Conservation (phyloP, 1,140 invertebrate species). For the Bombus breviceps region DNA sequence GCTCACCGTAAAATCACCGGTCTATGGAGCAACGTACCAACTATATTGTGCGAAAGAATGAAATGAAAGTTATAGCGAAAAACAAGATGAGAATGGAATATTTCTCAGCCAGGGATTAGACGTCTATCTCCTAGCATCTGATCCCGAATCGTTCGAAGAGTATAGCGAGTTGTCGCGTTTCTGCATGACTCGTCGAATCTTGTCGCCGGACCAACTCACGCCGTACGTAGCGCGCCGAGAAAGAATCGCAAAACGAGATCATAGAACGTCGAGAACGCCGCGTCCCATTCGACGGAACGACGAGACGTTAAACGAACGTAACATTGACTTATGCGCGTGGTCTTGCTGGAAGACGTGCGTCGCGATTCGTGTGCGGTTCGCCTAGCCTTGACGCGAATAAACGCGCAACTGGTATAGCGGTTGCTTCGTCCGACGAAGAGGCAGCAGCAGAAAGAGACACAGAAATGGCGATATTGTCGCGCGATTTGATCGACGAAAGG, state of each 20-base stretch:
- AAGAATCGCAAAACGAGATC: no score
- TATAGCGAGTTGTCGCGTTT: not conserved
- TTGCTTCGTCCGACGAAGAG: no score
- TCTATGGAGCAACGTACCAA: not conserved
- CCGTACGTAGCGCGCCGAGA: not conserved
- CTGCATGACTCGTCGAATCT: no score
- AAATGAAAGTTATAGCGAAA: not conserved
- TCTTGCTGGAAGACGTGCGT: not conserved
- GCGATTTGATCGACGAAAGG: not conserved
- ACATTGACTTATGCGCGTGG: slow-evolving; percentile 29
- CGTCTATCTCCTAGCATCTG: not conserved
- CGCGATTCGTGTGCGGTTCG: not conserved
- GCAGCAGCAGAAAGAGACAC: no score
- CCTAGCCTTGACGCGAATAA: not conserved
- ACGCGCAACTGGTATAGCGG: no score
- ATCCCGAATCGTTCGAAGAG: not conserved
- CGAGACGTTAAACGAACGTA: slow-evolving; percentile 38
- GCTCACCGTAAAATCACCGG: not conserved
- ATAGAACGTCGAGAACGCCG: not conserved
- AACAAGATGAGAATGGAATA: not conserved
- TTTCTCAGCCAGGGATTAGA: not conserved
- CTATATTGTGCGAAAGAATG: not conserved
- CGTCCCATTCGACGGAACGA: not conserved
- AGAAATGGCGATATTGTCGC: no score
- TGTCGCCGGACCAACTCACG: no score